Evolutionary conservation across 2,888 invertebrate genomes (phyloP), one percentile per base, ranked within the genome.

Genomic region (Drosophila siamana): DNA sequence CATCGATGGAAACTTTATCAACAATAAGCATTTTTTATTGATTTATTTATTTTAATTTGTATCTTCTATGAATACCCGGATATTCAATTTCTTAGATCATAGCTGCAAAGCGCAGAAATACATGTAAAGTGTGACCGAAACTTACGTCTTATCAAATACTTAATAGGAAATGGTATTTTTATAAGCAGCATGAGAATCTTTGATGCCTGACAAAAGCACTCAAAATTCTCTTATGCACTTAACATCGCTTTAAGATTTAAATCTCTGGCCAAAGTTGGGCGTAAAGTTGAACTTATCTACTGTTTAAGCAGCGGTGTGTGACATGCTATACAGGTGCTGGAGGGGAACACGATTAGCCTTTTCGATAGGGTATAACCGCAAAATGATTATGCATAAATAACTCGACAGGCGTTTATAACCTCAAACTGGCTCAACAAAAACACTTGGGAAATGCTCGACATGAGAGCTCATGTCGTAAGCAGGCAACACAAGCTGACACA

Each of bases 331-430:
- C 15, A 13, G 41, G 13, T 2, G 22, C 48, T 33, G 6, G 15
- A 48, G 8, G 11, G 28, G 28, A 28, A 47, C 30, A 41, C 54
- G 62, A 55, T 55, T 55, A 55, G 46, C 40, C 55, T 16, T 38
- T 40, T 30, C 13, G 54, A 41, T 50, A 75, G 78, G 19, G 66
- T 71, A 76, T 44, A 52, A 33, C 48, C 56, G 43, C 68, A 72
- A 64, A 55, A 50, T 51, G 57, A 74, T 74, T 66, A 79, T 78
- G 86, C 74, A 82, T 71, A 76, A 78, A 74, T 70, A 74, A 54
- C 64, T 63, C 65, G 57, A 66, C 44, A 63, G 54, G 51, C 51
- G 62, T 41, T 62, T 69, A 67, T 68, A 64, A 64, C 75, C 72
- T 62, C 81, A 78, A 54, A 30, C n/a, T 61, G 48, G 67, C 46